A percentile compares a stretch with the other conserved stretches of the same genome.
These are phyloP conservation scores for Pica pica DNA, from an alignment of 2,113 vertebrate species.

Conservation along the genomic window DNA sequence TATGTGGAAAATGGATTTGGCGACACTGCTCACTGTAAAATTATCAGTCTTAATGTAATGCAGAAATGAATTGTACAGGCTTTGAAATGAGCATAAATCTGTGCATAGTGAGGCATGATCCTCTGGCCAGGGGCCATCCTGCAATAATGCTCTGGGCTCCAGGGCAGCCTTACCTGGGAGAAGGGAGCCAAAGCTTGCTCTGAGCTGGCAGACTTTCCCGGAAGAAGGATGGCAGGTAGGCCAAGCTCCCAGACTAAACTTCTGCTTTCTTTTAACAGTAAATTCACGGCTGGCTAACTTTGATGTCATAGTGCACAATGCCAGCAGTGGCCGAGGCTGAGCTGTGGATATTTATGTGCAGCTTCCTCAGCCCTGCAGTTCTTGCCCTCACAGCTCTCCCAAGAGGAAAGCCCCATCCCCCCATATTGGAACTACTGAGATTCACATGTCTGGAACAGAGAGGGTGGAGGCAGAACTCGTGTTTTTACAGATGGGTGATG, in stretches of 20 bases:
- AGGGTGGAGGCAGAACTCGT: background rate
- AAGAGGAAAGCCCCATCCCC: background rate
- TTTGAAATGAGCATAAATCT: background rate
- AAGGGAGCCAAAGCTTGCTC: background rate
- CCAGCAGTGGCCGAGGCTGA: background rate
- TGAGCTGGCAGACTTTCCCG: background rate
- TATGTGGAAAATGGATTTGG: background rate
- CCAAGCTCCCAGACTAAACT: background rate
- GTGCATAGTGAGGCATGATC: background rate
- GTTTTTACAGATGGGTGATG: background rate
- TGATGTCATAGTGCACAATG: background rate
- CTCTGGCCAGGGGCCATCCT: background rate
- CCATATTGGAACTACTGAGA: fast-evolving
- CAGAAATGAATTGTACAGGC: background rate
- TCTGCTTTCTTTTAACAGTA: background rate
- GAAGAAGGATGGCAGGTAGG: background rate
- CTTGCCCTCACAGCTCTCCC: background rate
- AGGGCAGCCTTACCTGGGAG: background rate
- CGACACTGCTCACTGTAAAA: background rate
- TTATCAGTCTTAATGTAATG: background rate
- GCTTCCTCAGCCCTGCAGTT: background rate
- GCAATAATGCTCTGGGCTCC: background rate
- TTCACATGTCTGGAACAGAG: background rate
- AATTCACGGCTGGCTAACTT: background rate
- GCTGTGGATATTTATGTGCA: fast-evolving